Base-by-base conservation (phyloP, 2,888 invertebrate species). In the Aelia acuminata region DNA sequence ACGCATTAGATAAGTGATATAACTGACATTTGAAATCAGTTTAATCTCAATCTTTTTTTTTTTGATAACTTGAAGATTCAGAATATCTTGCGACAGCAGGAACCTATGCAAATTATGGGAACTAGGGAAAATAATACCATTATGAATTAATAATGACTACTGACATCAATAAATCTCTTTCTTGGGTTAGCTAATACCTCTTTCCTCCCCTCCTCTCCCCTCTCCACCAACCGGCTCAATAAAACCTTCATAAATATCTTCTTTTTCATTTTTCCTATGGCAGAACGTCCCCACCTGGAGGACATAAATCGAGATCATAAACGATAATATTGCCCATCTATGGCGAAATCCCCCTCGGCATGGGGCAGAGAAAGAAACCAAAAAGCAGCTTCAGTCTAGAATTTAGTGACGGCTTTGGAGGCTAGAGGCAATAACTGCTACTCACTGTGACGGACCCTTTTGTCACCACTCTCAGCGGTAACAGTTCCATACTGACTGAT, bases 351-450 rank as follows among this genome's bases (percentile, higher is more conserved):
- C 35, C 31, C 63, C 63, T 31, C 35, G 31, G 18, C 31, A 70
- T 35, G 63, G 63, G 63, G 63, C 2, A 35, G 31, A 70, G 43
- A 80, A 80, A 80, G 39, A 80, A 80, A 80, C 43, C 80, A 80
- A 80, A 80, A 80, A 80, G 7, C 39, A 47, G 39, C 80, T 22
- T n/a, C 80, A 47, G n/a, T n/a, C 35, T 80, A n/a, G 43, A 47
- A 80, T 80, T 80, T 80, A 70, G 80, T 43, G 80, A 80, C 80
- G 80, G 80, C 80, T 80, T 80, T 80, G 80, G 35, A 22, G 43
- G 22, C 80, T 1, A n/a, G n/a, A 15, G 43, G 80, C 80, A 43
- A 47, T 80, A 80, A 47, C 43, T 35, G 80, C 80, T 39, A 35
- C 80, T 39, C 80, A 80, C n/a, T 0, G 11, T 47, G 80, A 80